These are phyloP conservation scores for Drosophila ohnishii DNA, from an alignment of 1,140 invertebrate genomes.

Conservation along the genomic window DNA sequence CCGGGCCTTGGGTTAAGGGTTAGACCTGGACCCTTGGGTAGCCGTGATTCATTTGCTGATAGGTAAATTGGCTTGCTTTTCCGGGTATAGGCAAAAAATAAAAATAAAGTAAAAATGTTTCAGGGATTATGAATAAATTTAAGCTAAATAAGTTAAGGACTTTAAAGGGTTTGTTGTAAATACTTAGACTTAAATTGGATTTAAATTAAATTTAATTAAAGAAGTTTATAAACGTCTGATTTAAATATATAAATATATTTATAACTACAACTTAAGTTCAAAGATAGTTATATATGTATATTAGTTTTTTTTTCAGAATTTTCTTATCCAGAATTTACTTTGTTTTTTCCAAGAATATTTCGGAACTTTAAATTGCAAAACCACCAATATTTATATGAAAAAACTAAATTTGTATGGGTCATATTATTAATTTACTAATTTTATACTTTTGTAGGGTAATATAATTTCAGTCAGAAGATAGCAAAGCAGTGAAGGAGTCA, in stretches of 20 bases:
- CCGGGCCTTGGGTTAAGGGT: constrained; percentile 45
- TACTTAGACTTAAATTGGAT: neutral
- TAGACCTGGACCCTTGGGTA: constrained; percentile 16
- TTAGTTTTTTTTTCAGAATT: too few relatives aligned
- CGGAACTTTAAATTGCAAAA: neutral
- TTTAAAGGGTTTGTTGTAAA: neutral
- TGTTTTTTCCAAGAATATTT: neutral
- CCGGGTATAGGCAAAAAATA: neutral
- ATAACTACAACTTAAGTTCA: neutral
- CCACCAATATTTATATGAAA: too few relatives aligned
- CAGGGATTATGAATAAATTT: constrained; percentile 5
- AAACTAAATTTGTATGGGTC: neutral
- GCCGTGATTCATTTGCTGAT: constrained; percentile 34
- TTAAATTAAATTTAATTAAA: neutral
- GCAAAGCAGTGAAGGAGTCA: too few relatives aligned
- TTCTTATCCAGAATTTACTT: too few relatives aligned
- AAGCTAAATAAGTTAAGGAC: neutral
- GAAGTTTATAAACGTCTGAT: neutral
- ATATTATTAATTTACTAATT: neutral
- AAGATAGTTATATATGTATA: too few relatives aligned
- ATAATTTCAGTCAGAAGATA: too few relatives aligned
- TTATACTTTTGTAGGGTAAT: too few relatives aligned
- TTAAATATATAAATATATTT: neutral
- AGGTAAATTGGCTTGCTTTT: constrained; percentile 9
- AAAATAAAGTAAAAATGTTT: neutral